Conservation (phyloP, 2,888 invertebrate genomes). For the Acheta domesticus region DNA sequence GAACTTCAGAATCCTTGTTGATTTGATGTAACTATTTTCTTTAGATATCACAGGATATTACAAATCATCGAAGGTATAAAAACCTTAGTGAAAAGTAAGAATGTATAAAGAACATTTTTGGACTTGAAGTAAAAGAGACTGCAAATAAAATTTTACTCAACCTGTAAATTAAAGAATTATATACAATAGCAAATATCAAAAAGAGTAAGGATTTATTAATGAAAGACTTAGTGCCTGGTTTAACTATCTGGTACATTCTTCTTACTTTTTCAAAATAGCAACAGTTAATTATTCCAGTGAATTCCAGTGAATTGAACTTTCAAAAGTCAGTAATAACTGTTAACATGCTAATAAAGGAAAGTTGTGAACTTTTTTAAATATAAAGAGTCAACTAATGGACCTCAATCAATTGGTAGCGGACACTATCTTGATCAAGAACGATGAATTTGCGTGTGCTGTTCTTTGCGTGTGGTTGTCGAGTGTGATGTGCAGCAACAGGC, state of each 20-base stretch:
- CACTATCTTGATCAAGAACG: slow-evolving; percentile 24
- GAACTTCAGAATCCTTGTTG: slow-evolving; percentile 18
- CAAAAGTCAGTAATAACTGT: slow-evolving; percentile 12
- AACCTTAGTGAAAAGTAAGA: slow-evolving; percentile 22
- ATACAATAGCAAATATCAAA: slow-evolving; percentile 21
- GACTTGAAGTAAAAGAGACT: slow-evolving; percentile 33
- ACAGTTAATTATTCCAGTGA: slow-evolving; percentile 10
- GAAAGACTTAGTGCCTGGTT: slow-evolving; percentile 19
- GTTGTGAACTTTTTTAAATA: slow-evolving; percentile 32
- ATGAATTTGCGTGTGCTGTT: slow-evolving; percentile 32
- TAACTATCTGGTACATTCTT: slow-evolving; percentile 28
- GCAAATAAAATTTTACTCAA: slow-evolving; percentile 30
- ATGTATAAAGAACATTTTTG: slow-evolving; percentile 30
- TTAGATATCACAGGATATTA: neutral
- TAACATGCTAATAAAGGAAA: slow-evolving; percentile 24
- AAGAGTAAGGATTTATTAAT: slow-evolving; percentile 23
- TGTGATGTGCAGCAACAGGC: slow-evolving; percentile 23
- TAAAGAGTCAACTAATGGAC: slow-evolving; percentile 31
- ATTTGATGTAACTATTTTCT: slow-evolving; percentile 18
- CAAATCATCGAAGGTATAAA: slow-evolving; percentile 25
- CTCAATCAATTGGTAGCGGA: slow-evolving; percentile 36
- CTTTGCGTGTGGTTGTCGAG: slow-evolving; percentile 25
- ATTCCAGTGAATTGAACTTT: slow-evolving; percentile 31
- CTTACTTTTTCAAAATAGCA: slow-evolving; percentile 25
- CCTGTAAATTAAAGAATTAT: slow-evolving; percentile 21